These are phyloP conservation scores for Xenentodon cancila DNA, from an alignment of 2,797 vertebrate species.

Conservation along the genomic window DNA sequence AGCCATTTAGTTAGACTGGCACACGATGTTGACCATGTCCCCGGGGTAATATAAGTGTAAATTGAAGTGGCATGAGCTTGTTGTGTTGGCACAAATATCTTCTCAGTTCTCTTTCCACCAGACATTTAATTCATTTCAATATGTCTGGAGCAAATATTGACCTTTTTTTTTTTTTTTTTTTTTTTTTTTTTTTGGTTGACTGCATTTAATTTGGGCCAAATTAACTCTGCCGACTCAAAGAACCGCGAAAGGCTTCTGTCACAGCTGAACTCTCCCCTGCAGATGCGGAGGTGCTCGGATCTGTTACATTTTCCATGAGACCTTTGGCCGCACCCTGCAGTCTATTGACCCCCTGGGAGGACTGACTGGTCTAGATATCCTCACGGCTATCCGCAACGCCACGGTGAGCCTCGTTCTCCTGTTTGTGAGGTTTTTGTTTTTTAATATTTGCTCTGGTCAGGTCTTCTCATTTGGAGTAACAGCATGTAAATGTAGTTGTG, in stretches of 20 bases:
- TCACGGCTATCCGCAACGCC: constrained; percentile 86
- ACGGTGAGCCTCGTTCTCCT: constrained; percentile 67
- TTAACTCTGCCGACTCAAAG: constrained; percentile 37
- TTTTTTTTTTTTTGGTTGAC: constrained; percentile 64
- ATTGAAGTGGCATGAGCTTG: constrained; percentile 43
- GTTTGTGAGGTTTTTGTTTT: constrained; percentile 17
- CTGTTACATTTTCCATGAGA: constrained; percentile 90
- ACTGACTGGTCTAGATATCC: constrained; percentile 82
- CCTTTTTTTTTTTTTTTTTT: constrained; percentile 66
- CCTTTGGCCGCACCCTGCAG: constrained; percentile 86
- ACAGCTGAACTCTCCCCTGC: constrained; percentile 45
- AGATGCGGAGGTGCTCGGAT: constrained; percentile 88
- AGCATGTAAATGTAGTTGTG: constrained; percentile 10
- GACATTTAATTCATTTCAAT: constrained; percentile 55
- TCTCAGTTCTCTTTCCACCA: constrained; percentile 22
- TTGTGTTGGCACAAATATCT: constrained; percentile 39
- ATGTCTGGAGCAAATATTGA: constrained; percentile 60
- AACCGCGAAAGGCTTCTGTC: constrained; percentile 26
- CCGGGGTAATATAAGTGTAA: constrained; percentile 37
- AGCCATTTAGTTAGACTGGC: constrained; percentile 11
- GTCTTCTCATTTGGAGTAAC: constrained; percentile 13
- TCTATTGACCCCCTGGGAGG: constrained; percentile 86
- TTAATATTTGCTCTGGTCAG: constrained; percentile 24
- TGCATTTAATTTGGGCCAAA: constrained; percentile 49
- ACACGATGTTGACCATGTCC: constrained; percentile 12